A percentile compares a stretch with the other conserved stretches of the same genome.
Conservation (phyloP, 2,797 vertebrate species). For the Silurus lanzhouensis region DNA sequence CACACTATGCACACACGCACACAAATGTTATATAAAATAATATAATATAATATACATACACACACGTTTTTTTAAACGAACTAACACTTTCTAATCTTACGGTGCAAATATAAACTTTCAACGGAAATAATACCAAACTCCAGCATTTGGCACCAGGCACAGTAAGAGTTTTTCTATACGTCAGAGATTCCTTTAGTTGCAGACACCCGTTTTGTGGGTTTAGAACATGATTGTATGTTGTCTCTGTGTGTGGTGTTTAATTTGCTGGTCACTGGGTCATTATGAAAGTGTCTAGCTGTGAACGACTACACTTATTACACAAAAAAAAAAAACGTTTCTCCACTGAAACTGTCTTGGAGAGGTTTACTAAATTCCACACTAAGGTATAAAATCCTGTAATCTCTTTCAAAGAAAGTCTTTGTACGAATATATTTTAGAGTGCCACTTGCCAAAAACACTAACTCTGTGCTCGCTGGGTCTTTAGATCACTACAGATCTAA, state of each 20-base stretch:
- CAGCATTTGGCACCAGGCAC: not conserved
- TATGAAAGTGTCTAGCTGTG: constrained; percentile 11
- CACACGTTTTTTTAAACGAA: not conserved
- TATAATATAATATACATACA: too few species aligned
- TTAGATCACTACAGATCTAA: constrained; percentile 96
- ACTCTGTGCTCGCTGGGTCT: not conserved
- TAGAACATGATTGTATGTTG: constrained; percentile 1
- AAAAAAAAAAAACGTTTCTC: not conserved
- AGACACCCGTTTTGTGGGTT: not conserved
- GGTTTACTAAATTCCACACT: constrained; percentile 40
- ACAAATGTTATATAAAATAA: too few species aligned
- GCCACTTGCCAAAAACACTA: not conserved
- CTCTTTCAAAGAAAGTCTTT: constrained; percentile 25
- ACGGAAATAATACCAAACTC: not conserved
- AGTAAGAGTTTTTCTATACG: constrained; percentile 2
- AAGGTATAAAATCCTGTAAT: constrained; percentile 29
- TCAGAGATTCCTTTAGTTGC: not conserved
- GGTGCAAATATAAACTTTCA: not conserved
- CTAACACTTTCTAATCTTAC: not conserved
- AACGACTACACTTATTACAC: not conserved
- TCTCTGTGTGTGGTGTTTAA: constrained; percentile 9
- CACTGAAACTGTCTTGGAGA: constrained; percentile 35
- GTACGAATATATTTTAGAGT: not conserved
- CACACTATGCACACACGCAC: too few species aligned
- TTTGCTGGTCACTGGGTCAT: constrained; percentile 26